phyloP scores from a whole-genome alignment of 2,797 vertebrate species.

The Malurus splendens region DNA sequence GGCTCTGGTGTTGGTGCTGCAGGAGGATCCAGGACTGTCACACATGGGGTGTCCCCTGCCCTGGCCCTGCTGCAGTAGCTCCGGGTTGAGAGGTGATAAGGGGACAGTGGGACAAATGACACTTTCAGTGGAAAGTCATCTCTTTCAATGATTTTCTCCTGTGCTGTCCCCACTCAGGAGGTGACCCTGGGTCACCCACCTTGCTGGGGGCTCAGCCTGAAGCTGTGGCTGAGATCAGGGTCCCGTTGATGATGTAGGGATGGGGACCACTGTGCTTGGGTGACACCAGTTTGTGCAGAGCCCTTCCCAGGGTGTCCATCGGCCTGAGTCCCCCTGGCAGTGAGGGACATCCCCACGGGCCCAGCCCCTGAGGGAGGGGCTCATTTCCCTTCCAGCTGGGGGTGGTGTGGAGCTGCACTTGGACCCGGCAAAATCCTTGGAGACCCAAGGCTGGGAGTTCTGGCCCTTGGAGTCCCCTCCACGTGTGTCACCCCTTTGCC shows the following conservation, averaged over 20 bases:
- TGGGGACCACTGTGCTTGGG: rapidly evolving
- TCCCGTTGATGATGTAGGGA: rapidly evolving
- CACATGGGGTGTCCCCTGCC: rapidly evolving
- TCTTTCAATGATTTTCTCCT: neutral
- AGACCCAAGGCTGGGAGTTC: neutral
- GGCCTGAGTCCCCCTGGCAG: rapidly evolving
- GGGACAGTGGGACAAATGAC: neutral
- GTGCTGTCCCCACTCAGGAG: neutral
- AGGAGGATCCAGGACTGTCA: rapidly evolving
- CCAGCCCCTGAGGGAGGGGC: neutral
- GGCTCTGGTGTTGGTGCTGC: neutral
- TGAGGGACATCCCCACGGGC: rapidly evolving
- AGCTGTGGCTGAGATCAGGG: neutral
- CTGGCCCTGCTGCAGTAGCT: neutral
- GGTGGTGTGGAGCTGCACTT: neutral
- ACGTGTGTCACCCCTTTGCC: rapidly evolving
- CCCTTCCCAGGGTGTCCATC: rapidly evolving
- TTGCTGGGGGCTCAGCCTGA: neutral
- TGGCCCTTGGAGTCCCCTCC: neutral
- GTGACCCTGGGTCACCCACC: rapidly evolving
- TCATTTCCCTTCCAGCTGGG: neutral
- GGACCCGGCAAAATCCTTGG: neutral
- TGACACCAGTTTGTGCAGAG: rapidly evolving
- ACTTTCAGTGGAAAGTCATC: neutral
- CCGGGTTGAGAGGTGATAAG: rapidly evolving